A percentile compares a stretch with the other conserved stretches of the same genome.
These are phyloP conservation scores for Grallaria varia DNA, from an alignment of 2,113 vertebrate genomes.

Conservation along the genomic window DNA sequence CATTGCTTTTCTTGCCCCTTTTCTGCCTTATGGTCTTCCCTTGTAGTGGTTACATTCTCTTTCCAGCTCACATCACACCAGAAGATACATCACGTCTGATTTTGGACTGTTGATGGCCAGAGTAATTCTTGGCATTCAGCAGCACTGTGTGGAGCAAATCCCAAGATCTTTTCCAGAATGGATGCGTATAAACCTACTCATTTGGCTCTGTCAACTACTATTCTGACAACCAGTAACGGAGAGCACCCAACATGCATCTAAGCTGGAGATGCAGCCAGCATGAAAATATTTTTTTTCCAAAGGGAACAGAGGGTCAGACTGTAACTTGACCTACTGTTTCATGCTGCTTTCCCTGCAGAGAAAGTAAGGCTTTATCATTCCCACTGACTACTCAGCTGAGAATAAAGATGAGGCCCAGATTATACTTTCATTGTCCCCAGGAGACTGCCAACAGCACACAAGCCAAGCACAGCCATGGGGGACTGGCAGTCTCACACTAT, in stretches of 20 bases:
- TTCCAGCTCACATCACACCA: not conserved
- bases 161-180: not conserved
- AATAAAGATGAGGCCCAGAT: slow-evolving; percentile 36
- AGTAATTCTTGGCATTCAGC: not conserved
- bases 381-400: slow-evolving; percentile 39
- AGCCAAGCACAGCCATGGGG: not conserved
- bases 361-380: slow-evolving; percentile 12
- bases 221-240: not conserved
- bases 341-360: slow-evolving; percentile 18
- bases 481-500: not conserved
- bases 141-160: not conserved
- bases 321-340: slow-evolving; percentile 35
- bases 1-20: not conserved
- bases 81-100: not conserved
- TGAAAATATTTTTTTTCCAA: slow-evolving; percentile 12
- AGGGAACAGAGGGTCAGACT: slow-evolving; percentile 46
- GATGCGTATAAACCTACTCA: not conserved
- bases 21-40: not conserved
- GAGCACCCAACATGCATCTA: not conserved
- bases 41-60: not conserved
- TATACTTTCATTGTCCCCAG: not conserved
- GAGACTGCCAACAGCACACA: not conserved
- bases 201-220: not conserved
- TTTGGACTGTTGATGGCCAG: not conserved
- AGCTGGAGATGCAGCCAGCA: not conserved